These are phyloP conservation scores for Cryptoprocta ferox DNA, from an alignment of 2,797 vertebrate genomes.

Conservation along the genomic window DNA sequence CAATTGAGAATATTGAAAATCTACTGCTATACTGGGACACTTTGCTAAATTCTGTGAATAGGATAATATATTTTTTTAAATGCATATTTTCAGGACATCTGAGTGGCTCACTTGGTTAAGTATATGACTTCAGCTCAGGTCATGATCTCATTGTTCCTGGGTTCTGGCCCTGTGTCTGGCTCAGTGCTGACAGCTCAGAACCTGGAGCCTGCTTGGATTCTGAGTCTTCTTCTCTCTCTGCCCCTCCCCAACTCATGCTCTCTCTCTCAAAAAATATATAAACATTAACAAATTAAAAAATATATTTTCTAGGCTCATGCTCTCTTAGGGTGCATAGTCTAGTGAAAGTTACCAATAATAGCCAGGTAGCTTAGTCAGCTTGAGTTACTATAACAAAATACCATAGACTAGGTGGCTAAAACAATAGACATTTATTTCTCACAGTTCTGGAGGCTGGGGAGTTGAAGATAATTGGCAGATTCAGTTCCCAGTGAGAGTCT, in stretches of 20 bases:
- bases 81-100: no score
- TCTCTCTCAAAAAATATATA: no score
- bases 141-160: no score
- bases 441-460: not conserved
- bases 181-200: no score
- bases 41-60: constrained; percentile 7
- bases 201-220: no score
- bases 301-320: not conserved
- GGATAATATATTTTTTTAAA: not conserved
- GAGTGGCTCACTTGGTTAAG: no score
- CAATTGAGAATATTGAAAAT: not conserved
- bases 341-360: not conserved
- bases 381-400: not conserved
- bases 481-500: not conserved
- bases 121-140: no score
- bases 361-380: not conserved
- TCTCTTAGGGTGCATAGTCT: not conserved
- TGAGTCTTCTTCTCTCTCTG: no score
- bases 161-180: no score
- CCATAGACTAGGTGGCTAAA: not conserved
- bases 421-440: not conserved
- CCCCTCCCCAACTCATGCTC: no score
- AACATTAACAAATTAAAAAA: no score
- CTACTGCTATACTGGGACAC: not conserved
- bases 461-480: not conserved